Conservation (phyloP, 1,140 invertebrate genomes). For the Zaprionus camerounensis region DNA sequence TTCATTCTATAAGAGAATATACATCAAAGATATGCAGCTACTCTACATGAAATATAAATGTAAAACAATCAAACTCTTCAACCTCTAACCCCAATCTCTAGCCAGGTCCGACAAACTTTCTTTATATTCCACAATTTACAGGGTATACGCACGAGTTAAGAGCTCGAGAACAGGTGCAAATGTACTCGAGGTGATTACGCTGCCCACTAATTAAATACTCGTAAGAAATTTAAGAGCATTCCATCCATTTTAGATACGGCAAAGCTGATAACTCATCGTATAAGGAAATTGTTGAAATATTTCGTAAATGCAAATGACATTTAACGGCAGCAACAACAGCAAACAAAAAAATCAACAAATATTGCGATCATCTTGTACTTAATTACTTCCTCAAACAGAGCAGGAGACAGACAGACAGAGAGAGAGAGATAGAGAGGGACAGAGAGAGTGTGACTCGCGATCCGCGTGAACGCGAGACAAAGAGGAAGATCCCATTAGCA, state of each 20-base stretch:
- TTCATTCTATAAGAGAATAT: too few species aligned
- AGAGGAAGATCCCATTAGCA: slow-evolving; percentile 26
- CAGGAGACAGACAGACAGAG: background rate
- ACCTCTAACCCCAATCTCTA: background rate
- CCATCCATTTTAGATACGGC: slow-evolving; percentile 35
- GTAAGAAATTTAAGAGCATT: slow-evolving; percentile 30
- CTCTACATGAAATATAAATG: too few species aligned
- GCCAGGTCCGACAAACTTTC: too few species aligned
- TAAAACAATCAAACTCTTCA: too few species aligned
- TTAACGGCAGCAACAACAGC: slow-evolving; percentile 15
- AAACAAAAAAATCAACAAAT: slow-evolving; percentile 17
- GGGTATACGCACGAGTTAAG: background rate
- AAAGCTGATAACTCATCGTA: slow-evolving; percentile 34
- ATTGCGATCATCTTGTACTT: slow-evolving; percentile 37
- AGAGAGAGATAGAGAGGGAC: background rate
- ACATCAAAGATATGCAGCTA: too few species aligned
- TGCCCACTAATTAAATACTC: slow-evolving; percentile 32
- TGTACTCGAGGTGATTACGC: slow-evolving; percentile 23
- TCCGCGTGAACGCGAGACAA: background rate
- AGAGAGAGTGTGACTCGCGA: background rate
- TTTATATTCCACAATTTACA: background rate
- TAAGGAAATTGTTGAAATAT: slow-evolving; percentile 56
- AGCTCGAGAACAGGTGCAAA: slow-evolving; percentile 28
- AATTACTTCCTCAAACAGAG: slow-evolving; percentile 70
- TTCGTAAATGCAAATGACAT: slow-evolving; percentile 65